Percentiles rank a stretch among this genome's conserved stretches.
Conservation (phyloP, 2,888 invertebrate species). For the Morpho helenor region DNA sequence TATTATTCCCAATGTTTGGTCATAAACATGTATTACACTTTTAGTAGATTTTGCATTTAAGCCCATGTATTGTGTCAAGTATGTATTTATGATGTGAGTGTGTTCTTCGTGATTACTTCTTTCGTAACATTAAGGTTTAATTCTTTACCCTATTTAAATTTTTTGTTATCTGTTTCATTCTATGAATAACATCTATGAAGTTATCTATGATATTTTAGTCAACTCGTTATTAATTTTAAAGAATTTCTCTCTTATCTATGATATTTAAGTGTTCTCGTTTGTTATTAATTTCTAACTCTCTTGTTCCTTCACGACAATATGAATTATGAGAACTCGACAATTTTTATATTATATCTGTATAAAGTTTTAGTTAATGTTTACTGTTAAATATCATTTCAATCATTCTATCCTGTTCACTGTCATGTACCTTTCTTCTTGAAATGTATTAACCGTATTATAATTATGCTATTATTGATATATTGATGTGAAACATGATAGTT, state of each 20-base stretch:
- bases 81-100: conserved; percentile 67
- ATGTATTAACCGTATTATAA: conserved; percentile 64
- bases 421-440: conserved; percentile 51
- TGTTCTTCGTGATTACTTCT: conserved; percentile 58
- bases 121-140: conserved; percentile 14
- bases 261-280: conserved; percentile 1
- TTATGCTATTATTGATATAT: conserved; percentile 57
- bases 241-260: neutral
- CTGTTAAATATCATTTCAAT: conserved; percentile 23
- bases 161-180: conserved; percentile 11
- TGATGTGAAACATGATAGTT: conserved; percentile 77
- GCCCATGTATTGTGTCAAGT: conserved; percentile 69
- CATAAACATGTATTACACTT: conserved; percentile 72
- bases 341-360: conserved; percentile 22
- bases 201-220: conserved; percentile 7
- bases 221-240: neutral
- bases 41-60: conserved; percentile 76
- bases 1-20: conserved; percentile 64
- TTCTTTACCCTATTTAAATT: conserved; percentile 16
- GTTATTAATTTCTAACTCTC: conserved; percentile 19
- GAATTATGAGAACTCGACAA: conserved; percentile 26
- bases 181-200: conserved; percentile 8
- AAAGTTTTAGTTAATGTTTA: conserved; percentile 21
- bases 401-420: conserved; percentile 33
- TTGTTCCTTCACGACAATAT: conserved; percentile 67